These are phyloP conservation scores for Zoanthus gigantus DNA, from an alignment of 92 coral and sea anemone genomes.

Conservation along the genomic window DNA sequence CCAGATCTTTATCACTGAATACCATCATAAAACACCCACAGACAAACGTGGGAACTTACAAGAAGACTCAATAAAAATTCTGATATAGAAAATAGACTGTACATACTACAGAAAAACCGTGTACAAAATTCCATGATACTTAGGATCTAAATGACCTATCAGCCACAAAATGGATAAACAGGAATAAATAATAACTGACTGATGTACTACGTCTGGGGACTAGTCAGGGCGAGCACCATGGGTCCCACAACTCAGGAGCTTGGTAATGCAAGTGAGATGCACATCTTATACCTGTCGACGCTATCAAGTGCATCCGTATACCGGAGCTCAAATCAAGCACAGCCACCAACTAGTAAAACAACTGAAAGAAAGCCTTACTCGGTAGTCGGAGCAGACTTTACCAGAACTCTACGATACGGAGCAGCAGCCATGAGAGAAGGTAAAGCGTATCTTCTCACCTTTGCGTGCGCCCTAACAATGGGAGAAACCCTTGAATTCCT, in stretches of 20 bases:
- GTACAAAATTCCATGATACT: no score
- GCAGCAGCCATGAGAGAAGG: background rate
- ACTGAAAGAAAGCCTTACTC: background rate
- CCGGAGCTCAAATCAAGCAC: background rate
- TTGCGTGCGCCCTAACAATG: background rate
- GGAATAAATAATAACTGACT: no score
- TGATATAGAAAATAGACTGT: no score
- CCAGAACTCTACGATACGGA: background rate
- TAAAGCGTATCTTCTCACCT: constrained; percentile 2
- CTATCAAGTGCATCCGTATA: background rate
- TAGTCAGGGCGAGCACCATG: background rate
- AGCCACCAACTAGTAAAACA: background rate
- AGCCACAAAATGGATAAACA: no score
- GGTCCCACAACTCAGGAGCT: background rate
- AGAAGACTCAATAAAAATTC: no score
- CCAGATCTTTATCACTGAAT: no score
- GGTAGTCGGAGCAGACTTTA: background rate
- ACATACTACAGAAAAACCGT: no score
- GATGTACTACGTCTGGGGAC: no score
- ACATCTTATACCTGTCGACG: background rate
- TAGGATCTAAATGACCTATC: no score
- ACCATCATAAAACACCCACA: no score
- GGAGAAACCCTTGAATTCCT: background rate
- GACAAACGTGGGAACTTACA: no score
- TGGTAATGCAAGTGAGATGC: background rate